Conservation (phyloP, 2,113 vertebrate genomes). For the Clinocottus analis region DNA sequence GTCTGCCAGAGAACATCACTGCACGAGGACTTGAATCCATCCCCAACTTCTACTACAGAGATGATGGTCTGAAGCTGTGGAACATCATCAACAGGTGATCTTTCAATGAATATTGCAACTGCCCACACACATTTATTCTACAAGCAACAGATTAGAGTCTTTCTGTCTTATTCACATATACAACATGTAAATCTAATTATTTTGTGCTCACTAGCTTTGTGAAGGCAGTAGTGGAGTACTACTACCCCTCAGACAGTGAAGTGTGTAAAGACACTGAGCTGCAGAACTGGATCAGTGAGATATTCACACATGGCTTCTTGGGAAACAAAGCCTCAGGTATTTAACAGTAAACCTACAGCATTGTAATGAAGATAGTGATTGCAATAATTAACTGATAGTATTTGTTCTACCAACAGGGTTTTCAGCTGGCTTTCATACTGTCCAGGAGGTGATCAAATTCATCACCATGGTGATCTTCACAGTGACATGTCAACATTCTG, state of each 20-base stretch:
- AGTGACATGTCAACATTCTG: constrained; percentile 64
- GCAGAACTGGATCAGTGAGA: constrained; percentile 64
- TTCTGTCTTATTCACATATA: neutral
- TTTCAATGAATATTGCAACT: no score
- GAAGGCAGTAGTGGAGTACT: constrained; percentile 54
- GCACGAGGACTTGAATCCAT: constrained; percentile 32
- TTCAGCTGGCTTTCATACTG: constrained; percentile 45
- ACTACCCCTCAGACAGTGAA: constrained; percentile 60
- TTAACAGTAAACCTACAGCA: neutral
- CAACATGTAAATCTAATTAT: neutral
- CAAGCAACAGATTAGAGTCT: neutral
- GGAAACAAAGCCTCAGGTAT: constrained; percentile 69
- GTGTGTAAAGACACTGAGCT: constrained; percentile 82
- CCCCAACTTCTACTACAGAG: no score
- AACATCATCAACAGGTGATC: no score
- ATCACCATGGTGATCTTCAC: constrained; percentile 79
- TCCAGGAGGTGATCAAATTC: constrained; percentile 66
- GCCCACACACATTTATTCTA: neutral
- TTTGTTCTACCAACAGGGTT: constrained; percentile 48
- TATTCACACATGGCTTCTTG: constrained; percentile 82
- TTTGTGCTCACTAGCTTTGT: constrained; percentile 76
- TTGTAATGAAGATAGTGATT: neutral
- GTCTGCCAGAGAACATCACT: constrained; percentile 68
- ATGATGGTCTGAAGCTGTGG: no score
- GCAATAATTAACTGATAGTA: neutral